Conservation (phyloP, 2,888 invertebrate genomes). For the Brachylomia viminalis region DNA sequence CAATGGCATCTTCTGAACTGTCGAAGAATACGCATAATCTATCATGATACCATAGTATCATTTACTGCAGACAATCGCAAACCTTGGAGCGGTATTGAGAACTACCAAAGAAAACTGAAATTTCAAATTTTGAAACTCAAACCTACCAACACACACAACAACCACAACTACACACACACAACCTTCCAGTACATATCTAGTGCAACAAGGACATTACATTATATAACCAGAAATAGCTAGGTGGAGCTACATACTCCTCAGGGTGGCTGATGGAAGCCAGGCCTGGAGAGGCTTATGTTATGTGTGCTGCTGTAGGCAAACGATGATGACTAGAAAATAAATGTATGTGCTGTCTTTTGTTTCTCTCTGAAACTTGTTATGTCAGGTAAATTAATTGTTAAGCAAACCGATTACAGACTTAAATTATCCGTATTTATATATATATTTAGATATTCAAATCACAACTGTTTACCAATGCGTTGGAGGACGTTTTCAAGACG, state of each 20-base stretch:
- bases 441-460: background rate
- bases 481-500: too few species aligned
- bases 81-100: background rate
- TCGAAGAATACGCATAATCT: background rate
- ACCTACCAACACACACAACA: too few species aligned
- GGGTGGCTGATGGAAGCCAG: background rate
- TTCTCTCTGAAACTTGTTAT: background rate
- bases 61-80: background rate
- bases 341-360: background rate
- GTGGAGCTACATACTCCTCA: background rate
- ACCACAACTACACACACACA: too few species aligned
- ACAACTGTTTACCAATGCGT: too few species aligned
- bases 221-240: too few species aligned
- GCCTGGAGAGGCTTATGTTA: too few species aligned
- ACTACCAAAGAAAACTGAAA: background rate
- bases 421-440: too few species aligned
- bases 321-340: background rate
- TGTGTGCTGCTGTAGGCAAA: too few species aligned
- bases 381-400: too few species aligned
- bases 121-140: background rate
- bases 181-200: background rate
- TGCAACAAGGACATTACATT: background rate
- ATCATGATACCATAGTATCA: background rate
- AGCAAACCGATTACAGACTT: too few species aligned
- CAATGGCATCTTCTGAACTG: background rate